phyloP scores from a whole-genome alignment of 2,888 invertebrate genomes.

The Phortica okadai region DNA sequence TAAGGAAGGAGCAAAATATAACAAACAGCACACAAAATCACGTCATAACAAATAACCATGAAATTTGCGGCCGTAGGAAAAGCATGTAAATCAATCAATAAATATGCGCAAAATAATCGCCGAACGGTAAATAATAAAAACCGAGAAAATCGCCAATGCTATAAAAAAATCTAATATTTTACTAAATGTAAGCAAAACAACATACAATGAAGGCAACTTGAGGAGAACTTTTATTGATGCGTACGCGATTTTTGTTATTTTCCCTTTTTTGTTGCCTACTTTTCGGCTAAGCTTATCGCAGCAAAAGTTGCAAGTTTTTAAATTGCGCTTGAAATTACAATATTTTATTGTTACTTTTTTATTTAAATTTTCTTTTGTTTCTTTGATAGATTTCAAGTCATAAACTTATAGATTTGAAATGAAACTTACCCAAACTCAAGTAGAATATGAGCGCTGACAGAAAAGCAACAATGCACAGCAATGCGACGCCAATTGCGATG shows the following conservation, averaged over 20 bases:
- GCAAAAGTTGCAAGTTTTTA: not conserved
- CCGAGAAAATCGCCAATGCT: not conserved
- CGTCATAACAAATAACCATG: too few relatives aligned
- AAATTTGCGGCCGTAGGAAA: too few relatives aligned
- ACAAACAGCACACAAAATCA: too few relatives aligned
- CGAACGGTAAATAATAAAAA: conserved; percentile 3
- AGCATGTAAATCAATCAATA: not conserved
- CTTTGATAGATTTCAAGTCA: conserved; percentile 14
- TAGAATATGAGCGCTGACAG: conserved; percentile 73
- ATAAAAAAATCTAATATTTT: not conserved
- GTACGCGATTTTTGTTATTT: too few relatives aligned
- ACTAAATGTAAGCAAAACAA: too few relatives aligned
- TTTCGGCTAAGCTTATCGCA: not conserved
- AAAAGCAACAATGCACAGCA: conserved; percentile 68
- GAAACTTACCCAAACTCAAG: conserved; percentile 74
- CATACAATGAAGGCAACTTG: too few relatives aligned
- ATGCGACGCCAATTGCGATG: conserved; percentile 72
- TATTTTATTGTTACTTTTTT: not conserved
- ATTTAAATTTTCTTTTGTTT: not conserved
- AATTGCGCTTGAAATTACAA: too few relatives aligned
- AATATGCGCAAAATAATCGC: not conserved
- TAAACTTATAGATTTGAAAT: conserved; percentile 7
- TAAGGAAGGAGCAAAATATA: too few relatives aligned
- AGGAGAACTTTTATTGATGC: too few relatives aligned
- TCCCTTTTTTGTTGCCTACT: not conserved